Percentiles rank a stretch among this genome's conserved stretches.
Evolutionary conservation across 2,113 vertebrate species (phyloP).

Genomic region (pig (Sus scrofa)): T2T-Sscrofa CM000824.6:106442501-106443000

Average conservation of each 20-base stretch:
- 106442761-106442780: not conserved
- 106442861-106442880: too few relatives aligned
- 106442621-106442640: not conserved
- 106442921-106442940: not conserved
- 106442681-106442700: not conserved
- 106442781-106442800: not conserved
- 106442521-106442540: conserved; percentile 60
- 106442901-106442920: not conserved
- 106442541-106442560: not conserved
- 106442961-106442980: not conserved
- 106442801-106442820: not conserved
- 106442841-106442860: not conserved
- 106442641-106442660: not conserved
- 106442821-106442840: not conserved
- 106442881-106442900: not conserved
- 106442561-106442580: not conserved
- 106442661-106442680: not conserved
- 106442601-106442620: not conserved
- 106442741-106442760: not conserved
- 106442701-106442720: not conserved
- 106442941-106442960: not conserved
- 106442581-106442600: fast-evolving
- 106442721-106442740: not conserved
- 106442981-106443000: too few relatives aligned
- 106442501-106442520: conserved; percentile 9